Base-by-base conservation (phyloP, 2,888 invertebrate genomes). In the Acrobasis repandana region DNA sequence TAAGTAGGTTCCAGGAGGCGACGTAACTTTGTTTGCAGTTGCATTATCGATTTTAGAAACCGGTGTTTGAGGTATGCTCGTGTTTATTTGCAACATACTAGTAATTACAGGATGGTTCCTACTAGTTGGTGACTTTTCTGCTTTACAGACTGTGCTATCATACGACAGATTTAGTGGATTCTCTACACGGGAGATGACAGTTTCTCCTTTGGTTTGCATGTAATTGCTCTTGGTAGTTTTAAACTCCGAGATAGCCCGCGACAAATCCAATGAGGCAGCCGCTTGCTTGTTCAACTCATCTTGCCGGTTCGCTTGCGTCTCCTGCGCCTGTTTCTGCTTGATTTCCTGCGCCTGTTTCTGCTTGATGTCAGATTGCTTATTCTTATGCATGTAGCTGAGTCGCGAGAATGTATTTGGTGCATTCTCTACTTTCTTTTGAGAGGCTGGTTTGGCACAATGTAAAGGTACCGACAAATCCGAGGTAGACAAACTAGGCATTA, bases 341-440 rank as follows among this genome's bases (percentile, higher is more conserved):
- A 66, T 58, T n/a, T 70, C 67, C 47, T 18, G 56, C 28, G 71
- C 60, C 34, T 70, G 71, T 70, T 81, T 81, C 3, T 69, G 58
- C 67, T 80, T 84, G 5, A 66, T 67, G 58, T 87, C 85, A 34
- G 63, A 73, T 68, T 85, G 85, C 71, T 86, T 86, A 64, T 78
- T 88, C 72, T 86, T 91, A 67, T 90, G 88, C 79, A 88, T 80
- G 66, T 90, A 92, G 66, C 82, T 90, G 56, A 86, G 83, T 34
- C 92, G 85, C 14, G 91, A 77, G 69, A 91, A 92, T 2, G 92
- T 92, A 60, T 90, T 86, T 2, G 85, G 83, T 33, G 82, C 84
- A 60, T 77, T 77, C 38, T 88, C 88, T 9, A 73, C 73, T 69
- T 83, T 86, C 71, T 83, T 88, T 56, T 74, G 71, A 49, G 69